Evolutionary conservation across 2,797 vertebrate species (phyloP), one percentile per base, ranked within the genome.

Genomic region (Anguilla marmorata): DNA sequence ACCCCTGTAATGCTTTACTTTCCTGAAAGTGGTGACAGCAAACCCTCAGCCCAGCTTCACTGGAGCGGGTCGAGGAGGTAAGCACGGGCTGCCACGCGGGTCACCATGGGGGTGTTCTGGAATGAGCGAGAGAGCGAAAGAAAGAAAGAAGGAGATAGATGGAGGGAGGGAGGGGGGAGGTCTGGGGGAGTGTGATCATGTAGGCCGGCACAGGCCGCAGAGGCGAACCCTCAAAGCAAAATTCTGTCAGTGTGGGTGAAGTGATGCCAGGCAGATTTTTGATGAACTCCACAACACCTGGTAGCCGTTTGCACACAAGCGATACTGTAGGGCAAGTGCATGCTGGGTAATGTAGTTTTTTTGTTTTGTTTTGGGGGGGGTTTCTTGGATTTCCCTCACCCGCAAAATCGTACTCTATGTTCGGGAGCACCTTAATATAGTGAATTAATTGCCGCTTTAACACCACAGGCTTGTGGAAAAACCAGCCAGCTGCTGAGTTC

Each of bases 11-110:
- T 88, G 87, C 89, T 90, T 90, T 90, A 88, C 87, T 89, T 84
- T 89, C 66, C 86, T 87, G 85, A 90, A 90, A 90, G 90, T 89
- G 87, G 85, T 86, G 56, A 82, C 90, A 84, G 89, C 89, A 85
- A 90, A 88, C 86, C 87, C 87, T 87, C 89, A 90, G 84, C 88
- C 86, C 85, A 89, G 89, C 90, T 88, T 88, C 88, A 88, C 87
- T 89, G 88, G 87, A 88, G 90, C 90, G 56, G 90, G 90, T 86
- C 88, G 90, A 89, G 90, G 90, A 90, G 90, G 88, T 89, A 90
- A 90, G 88, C 87, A 89, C 83, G 84, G 83, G 66, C 66, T 87
- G 84, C 66, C 24, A 72, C 63, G 33, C 86, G 37, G 45, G 60
- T 85, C 87, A 33, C n/a, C 66, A 66, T n/a, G 79, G 33, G 33